phyloP scores from a whole-genome alignment of 2,888 invertebrate species.

The Phragmatobia fuliginosa region DNA sequence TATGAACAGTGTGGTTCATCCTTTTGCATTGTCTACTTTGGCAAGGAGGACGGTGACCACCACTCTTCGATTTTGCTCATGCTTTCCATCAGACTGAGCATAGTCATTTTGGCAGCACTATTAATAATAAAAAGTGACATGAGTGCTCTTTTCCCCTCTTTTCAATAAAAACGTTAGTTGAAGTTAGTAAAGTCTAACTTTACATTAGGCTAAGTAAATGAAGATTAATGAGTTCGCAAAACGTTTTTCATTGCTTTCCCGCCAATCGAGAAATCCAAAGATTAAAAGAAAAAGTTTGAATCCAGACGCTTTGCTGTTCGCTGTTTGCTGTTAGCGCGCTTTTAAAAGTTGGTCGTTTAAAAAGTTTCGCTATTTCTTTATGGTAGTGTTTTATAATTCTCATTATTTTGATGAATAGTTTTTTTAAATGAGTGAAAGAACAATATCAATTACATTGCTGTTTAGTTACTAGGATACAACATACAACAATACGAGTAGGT shows the following conservation, averaged over 20 bases:
- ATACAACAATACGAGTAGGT: too few relatives aligned
- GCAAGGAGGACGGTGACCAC: too few relatives aligned
- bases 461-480: not conserved
- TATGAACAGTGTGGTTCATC: too few relatives aligned
- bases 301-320: not conserved
- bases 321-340: not conserved
- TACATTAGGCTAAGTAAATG: not conserved
- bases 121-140: too few relatives aligned
- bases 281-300: not conserved
- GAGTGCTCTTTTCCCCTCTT: not conserved
- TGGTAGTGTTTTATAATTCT: not conserved
- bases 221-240: slow-evolving; percentile 1
- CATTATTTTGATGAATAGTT: not conserved
- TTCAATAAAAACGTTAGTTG: not conserved
- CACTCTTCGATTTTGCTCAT: too few relatives aligned
- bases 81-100: too few relatives aligned
- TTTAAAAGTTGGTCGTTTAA: not conserved
- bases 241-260: not conserved
- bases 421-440: not conserved
- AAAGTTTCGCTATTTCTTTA: not conserved
- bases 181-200: not conserved
- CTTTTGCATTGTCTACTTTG: too few relatives aligned
- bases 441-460: not conserved
- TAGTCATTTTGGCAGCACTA: too few relatives aligned
- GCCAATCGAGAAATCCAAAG: not conserved